phyloP scores from a whole-genome alignment of 2,113 vertebrate genomes.

The Pycnonotus jocosus region DNA sequence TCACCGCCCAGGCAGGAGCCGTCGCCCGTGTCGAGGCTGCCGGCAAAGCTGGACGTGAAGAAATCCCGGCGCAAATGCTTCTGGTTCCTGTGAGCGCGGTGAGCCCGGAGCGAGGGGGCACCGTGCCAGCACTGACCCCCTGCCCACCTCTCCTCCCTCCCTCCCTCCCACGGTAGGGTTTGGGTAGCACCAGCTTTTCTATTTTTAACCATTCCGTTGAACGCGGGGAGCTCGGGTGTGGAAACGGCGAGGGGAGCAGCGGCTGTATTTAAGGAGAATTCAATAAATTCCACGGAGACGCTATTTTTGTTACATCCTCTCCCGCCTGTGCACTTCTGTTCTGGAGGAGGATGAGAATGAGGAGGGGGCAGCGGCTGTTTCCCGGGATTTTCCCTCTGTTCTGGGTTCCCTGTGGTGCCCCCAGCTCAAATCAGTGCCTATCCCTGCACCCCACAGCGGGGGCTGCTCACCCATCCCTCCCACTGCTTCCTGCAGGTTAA shows the following conservation, averaged over 20 bases:
- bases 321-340: slow-evolving; percentile 18
- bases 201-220: slow-evolving; percentile 13
- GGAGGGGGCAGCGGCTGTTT: not conserved
- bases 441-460: not conserved
- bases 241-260: not conserved
- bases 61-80: slow-evolving; percentile 61
- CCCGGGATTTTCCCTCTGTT: not conserved
- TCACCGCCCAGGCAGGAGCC: not conserved
- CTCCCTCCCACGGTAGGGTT: slow-evolving; percentile 18
- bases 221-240: not conserved
- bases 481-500: not conserved
- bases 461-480: not conserved
- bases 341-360: not conserved
- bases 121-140: not conserved
- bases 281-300: slow-evolving; percentile 45
- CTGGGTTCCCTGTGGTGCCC: not conserved
- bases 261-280: not conserved
- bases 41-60: slow-evolving; percentile 17
- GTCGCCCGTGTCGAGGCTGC: not conserved
- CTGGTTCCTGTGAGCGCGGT: slow-evolving; percentile 53
- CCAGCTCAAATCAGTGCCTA: not conserved
- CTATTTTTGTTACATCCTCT: slow-evolving; percentile 55
- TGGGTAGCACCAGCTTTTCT: slow-evolving; percentile 65
- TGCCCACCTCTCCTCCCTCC: not conserved
- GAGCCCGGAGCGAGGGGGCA: not conserved